Conservation (phyloP, 2,797 vertebrate genomes). For the Semaprochilodus insignis region DNA sequence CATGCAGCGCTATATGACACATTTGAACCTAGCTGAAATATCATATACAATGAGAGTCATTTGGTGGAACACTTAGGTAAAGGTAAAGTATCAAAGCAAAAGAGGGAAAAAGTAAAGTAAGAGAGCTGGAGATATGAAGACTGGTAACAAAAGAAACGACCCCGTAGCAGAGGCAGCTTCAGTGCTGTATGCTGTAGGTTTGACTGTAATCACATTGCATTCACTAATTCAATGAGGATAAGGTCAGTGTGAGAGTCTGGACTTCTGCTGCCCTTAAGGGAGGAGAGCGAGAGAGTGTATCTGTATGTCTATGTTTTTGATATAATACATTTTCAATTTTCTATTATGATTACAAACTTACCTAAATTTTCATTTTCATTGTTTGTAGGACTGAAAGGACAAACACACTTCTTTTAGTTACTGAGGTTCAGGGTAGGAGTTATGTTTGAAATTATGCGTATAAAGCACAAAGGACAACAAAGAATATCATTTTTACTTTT, state of each 20-base stretch:
- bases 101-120: neutral
- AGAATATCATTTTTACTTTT: no score
- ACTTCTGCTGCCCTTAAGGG: neutral
- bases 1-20: neutral
- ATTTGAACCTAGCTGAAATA: neutral
- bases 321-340: no score
- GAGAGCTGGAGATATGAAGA: neutral
- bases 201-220: neutral
- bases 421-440: no score
- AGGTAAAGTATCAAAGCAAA: neutral
- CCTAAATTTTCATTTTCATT: no score
- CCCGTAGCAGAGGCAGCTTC: neutral
- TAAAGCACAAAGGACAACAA: no score
- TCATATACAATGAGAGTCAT: neutral
- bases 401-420: no score
- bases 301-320: no score
- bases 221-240: constrained; percentile 18
- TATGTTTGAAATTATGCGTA: no score
- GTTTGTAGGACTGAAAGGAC: no score
- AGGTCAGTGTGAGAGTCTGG: constrained; percentile 12
- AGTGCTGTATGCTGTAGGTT: neutral
- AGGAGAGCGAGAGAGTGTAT: no score
- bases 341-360: no score
- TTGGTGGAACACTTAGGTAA: neutral
- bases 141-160: neutral